A percentile compares a stretch with the other conserved stretches of the same genome.
phyloP scores from a whole-genome alignment of 2,797 vertebrate genomes.

The Vespertilio murinus region DNA sequence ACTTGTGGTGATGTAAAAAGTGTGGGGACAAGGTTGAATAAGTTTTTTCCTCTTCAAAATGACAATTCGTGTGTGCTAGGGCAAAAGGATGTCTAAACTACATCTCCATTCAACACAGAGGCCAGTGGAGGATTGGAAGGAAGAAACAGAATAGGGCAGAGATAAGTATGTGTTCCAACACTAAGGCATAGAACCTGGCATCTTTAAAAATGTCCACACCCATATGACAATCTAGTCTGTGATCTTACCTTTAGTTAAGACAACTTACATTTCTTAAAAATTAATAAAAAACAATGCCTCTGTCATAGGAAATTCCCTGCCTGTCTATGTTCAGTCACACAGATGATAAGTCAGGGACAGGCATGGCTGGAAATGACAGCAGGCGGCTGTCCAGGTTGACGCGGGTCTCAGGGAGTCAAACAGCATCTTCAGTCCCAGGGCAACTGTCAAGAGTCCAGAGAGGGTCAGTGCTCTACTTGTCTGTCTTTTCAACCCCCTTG shows the following conservation, averaged over 20 bases:
- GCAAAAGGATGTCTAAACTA: background rate
- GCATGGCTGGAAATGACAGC: background rate
- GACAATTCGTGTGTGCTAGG: background rate
- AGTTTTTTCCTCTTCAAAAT: slow-evolving; percentile 44
- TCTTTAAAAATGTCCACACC: background rate
- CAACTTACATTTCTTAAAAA: background rate
- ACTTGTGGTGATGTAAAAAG: background rate
- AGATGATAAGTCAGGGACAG: background rate
- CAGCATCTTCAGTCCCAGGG: background rate
- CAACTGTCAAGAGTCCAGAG: background rate
- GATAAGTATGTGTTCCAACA: background rate
- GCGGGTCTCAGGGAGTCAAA: background rate
- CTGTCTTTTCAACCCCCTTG: background rate
- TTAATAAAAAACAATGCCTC: background rate
- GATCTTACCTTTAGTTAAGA: background rate
- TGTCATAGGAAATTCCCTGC: background rate
- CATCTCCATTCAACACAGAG: background rate
- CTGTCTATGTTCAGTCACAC: background rate
- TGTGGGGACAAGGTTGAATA: background rate
- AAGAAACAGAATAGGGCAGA: background rate
- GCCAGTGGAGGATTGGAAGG: background rate
- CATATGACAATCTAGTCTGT: background rate
- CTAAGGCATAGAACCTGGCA: background rate
- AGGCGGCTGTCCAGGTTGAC: background rate
- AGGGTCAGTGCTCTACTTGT: background rate